Evolutionary conservation across 2,113 vertebrate species (phyloP), one percentile per base, ranked within the genome.

Genomic region (Python bivittatus): DNA sequence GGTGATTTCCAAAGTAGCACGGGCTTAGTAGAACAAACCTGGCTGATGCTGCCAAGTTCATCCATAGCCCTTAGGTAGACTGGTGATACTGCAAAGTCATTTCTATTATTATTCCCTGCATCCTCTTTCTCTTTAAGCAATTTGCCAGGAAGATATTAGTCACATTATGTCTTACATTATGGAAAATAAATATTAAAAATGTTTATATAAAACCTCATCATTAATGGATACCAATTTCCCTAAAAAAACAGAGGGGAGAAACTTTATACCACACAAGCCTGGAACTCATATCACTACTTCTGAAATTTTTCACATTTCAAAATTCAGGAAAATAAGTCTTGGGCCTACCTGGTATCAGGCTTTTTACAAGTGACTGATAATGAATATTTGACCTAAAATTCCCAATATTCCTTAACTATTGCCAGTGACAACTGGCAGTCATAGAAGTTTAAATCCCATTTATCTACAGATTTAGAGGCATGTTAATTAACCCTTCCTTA

Each of bases 191-290:
- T 54, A 0, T 0, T 90, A 85, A 54, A 60, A 88, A 48, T 1
- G 0, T 27, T 48, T 38, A 8, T 44, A 58, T 33, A 85, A 20
- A 33, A 61, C 91, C 52, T 44, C 38, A 53, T 58, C 6, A 27
- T 53, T 91, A 86, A 54, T 64, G 38, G 48, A 68, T 29, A 86
- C 64, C 12, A 27, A 38, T 68, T 20, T 7, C 57, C 48, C 29
- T 53, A 3, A 54, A 85, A 85, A 53, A 68, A 53, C 48, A 86
- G 20, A 27, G 6, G 48, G 12, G 27, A 56, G 90, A 91, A 91
- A 8, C 4, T n/a, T 90, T 0, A 0, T n/a, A 85, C 1, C 10
- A 87, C 23, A 15, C 54, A 88, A 93, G 29, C 10, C 48, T 0
- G 6, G 42, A 90, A 22, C 90, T 68, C 29, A 94, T 52, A 0